phyloP scores from a whole-genome alignment of 2,888 invertebrate genomes.

The Lamellibrachia satsuma region DNA sequence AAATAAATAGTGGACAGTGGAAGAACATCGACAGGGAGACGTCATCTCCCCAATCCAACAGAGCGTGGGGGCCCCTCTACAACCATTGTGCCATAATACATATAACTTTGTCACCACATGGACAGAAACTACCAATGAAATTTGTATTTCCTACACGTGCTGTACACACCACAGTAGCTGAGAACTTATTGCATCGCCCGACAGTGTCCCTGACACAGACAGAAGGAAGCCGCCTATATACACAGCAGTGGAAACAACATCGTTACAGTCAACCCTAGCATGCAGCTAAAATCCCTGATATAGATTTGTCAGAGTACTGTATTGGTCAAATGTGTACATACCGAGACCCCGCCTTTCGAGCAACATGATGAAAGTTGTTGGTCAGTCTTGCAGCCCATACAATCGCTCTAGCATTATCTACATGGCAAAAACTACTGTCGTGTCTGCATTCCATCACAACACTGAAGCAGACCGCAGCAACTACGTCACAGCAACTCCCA shows the following conservation, averaged over 20 bases:
- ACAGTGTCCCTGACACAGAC: not conserved
- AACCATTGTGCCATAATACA: not conserved
- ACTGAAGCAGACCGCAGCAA: not conserved
- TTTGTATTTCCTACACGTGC: not conserved
- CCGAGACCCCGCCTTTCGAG: not conserved
- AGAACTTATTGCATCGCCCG: conserved; percentile 17
- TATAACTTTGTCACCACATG: not conserved
- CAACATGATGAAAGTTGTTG: not conserved
- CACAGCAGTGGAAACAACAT: not conserved
- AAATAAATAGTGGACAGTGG: not conserved
- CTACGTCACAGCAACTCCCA: not conserved
- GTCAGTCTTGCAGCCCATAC: not conserved
- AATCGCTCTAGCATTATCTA: not conserved
- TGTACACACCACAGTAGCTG: not conserved
- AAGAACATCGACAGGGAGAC: not conserved
- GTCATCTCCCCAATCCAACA: not conserved
- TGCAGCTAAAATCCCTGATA: conserved; percentile 11
- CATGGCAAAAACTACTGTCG: not conserved
- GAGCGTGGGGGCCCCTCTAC: not conserved
- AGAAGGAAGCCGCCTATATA: conserved; percentile 11
- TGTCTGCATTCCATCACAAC: not conserved
- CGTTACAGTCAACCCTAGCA: not conserved
- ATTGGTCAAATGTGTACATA: conserved; percentile 12
- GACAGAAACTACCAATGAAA: not conserved
- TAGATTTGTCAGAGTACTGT: conserved; percentile 17